These are phyloP conservation scores for Clarias gariepinus DNA, from an alignment of 2,113 vertebrate species.

Conservation along the genomic window DNA sequence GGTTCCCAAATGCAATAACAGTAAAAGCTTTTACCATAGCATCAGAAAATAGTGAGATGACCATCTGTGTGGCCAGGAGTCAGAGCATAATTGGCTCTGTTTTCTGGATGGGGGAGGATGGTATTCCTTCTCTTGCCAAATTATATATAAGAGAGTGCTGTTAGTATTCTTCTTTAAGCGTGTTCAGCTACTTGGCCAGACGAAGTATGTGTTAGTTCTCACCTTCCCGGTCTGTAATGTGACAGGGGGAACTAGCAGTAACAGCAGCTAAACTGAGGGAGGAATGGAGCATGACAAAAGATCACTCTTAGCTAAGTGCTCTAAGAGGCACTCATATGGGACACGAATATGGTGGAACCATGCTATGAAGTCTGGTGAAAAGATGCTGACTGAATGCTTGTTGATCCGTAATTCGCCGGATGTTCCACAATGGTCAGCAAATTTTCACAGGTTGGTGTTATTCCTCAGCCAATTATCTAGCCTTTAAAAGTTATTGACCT, in stretches of 20 bases:
- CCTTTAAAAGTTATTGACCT: slow-evolving; percentile 32
- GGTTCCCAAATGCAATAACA: neutral
- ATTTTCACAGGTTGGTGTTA: slow-evolving; percentile 1
- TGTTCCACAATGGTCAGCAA: slow-evolving; percentile 16
- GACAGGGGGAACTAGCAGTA: neutral
- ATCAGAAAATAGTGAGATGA: neutral
- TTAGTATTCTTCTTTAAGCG: neutral
- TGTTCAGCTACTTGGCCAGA: neutral
- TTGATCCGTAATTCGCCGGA: neutral
- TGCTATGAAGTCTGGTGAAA: slow-evolving; percentile 2
- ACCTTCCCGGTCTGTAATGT: neutral
- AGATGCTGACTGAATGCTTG: slow-evolving; percentile 10
- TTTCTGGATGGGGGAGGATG: neutral
- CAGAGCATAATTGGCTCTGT: neutral
- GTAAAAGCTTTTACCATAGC: neutral
- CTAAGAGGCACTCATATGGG: neutral
- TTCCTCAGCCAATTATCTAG: slow-evolving; percentile 26
- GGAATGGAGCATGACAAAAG: neutral
- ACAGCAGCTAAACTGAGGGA: neutral
- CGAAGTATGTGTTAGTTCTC: neutral
- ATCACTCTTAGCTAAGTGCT: neutral
- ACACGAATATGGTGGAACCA: neutral
- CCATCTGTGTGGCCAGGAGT: neutral
- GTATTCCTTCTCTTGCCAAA: neutral
- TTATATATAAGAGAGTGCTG: neutral